These are phyloP conservation scores for Lepidochrysops patricia DNA, from an alignment of 2,888 invertebrate genomes.

Conservation along the genomic window DNA sequence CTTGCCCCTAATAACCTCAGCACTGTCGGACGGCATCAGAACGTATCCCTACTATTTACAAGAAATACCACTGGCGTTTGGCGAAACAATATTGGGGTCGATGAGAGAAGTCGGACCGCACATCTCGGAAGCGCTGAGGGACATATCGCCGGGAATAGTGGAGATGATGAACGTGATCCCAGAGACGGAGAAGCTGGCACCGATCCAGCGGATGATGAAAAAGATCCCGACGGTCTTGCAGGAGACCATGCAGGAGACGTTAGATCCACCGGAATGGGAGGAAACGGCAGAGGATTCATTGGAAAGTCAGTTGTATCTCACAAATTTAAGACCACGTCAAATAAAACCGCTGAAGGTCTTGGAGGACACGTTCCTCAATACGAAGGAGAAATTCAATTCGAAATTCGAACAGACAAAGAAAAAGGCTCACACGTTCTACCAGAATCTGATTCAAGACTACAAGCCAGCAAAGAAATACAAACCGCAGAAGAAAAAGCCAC, in stretches of 20 bases:
- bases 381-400: constrained; percentile 44
- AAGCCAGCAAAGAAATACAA: constrained; percentile 47
- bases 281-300: constrained; percentile 35
- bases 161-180: constrained; percentile 63
- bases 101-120: constrained; percentile 64
- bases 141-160: constrained; percentile 63
- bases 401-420: constrained; percentile 53
- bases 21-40: constrained; percentile 60
- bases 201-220: constrained; percentile 54
- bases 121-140: constrained; percentile 58
- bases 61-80: constrained; percentile 64
- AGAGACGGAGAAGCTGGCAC: constrained; percentile 39
- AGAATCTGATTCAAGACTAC: constrained; percentile 52
- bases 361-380: constrained; percentile 35
- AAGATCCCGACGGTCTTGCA: constrained; percentile 55
- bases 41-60: constrained; percentile 65
- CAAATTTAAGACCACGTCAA: constrained; percentile 26
- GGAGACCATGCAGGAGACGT: constrained; percentile 57
- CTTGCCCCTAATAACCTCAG: constrained; percentile 57
- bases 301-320: constrained; percentile 26
- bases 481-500: constrained; percentile 49
- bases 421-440: constrained; percentile 51
- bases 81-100: constrained; percentile 63
- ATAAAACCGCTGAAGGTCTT: constrained; percentile 34
- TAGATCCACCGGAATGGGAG: constrained; percentile 40